Evolutionary conservation across 1,140 invertebrate species (phyloP).

Genomic region (Drosophila prosaltans): DNA sequence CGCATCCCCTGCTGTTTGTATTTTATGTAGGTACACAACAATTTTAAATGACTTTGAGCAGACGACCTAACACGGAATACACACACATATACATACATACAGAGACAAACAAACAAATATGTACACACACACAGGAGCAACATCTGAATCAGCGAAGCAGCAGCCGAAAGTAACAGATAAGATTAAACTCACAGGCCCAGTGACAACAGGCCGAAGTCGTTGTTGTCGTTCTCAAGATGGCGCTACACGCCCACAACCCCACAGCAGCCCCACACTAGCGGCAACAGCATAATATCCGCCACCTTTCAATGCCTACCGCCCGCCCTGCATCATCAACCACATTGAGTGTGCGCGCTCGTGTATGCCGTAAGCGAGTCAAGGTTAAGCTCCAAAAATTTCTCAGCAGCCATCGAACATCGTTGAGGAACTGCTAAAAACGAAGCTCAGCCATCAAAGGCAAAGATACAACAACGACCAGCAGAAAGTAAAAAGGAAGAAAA

Average conservation of each 20-base stretch:
- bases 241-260: slow-evolving; percentile 52
- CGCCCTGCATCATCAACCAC: slow-evolving; percentile 8
- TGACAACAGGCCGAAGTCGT: slow-evolving; percentile 72
- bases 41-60: slow-evolving; percentile 80
- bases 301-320: not conserved
- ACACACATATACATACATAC: slow-evolving; percentile 31
- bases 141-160: slow-evolving; percentile 26
- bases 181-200: slow-evolving; percentile 72
- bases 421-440: slow-evolving; percentile 49
- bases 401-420: slow-evolving; percentile 35
- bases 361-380: slow-evolving; percentile 74
- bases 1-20: slow-evolving; percentile 29
- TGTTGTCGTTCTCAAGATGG: slow-evolving; percentile 67
- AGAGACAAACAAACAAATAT: slow-evolving; percentile 25
- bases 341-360: slow-evolving; percentile 76
- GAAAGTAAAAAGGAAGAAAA: not conserved
- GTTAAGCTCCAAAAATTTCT: slow-evolving; percentile 77
- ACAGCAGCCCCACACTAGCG: too few relatives aligned
- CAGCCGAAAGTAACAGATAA: slow-evolving; percentile 72
- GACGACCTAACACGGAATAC: slow-evolving; percentile 59
- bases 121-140: slow-evolving; percentile 11
- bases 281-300: too few relatives aligned
- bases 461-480: slow-evolving; percentile 1
- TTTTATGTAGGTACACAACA: slow-evolving; percentile 75
- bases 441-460: slow-evolving; percentile 48